phyloP scores from a whole-genome alignment of 1,140 invertebrate genomes.

The Brachystomella parvula region DNA sequence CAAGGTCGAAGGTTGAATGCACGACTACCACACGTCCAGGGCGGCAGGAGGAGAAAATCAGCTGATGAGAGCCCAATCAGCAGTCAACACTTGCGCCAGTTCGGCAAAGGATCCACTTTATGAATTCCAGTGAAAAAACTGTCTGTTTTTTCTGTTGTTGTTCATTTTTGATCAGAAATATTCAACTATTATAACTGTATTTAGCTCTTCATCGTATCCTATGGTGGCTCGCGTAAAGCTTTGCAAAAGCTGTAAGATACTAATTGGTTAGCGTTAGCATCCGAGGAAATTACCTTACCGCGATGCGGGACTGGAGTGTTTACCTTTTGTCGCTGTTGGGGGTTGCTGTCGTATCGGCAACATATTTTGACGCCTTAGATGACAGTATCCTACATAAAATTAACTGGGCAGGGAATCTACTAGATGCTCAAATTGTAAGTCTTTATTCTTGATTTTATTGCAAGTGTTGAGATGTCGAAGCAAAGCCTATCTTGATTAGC shows the following conservation, averaged over 20 bases:
- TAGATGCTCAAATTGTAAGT: conserved; percentile 46
- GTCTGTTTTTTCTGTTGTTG: too few relatives aligned
- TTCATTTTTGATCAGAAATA: too few relatives aligned
- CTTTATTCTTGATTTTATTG: conserved; percentile 26
- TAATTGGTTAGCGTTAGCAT: too few relatives aligned
- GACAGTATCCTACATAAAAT: conserved; percentile 72
- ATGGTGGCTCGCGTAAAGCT: background rate
- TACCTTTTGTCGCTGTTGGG: background rate
- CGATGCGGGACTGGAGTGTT: background rate
- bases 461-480: conserved; percentile 6
- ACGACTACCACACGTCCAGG: too few relatives aligned
- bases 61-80: too few relatives aligned
- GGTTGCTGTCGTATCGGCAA: conserved; percentile 8
- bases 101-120: too few relatives aligned
- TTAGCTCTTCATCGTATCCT: background rate
- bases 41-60: too few relatives aligned
- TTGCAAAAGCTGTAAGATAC: background rate
- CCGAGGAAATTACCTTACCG: too few relatives aligned
- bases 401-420: conserved; percentile 62
- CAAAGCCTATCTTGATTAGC: background rate
- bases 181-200: background rate
- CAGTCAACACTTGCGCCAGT: too few relatives aligned
- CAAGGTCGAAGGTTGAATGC: too few relatives aligned
- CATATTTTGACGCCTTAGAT: conserved; percentile 63
- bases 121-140: too few relatives aligned